A percentile compares a stretch with the other conserved stretches of the same genome.
Conservation (phyloP, 2,797 vertebrate genomes). For the Acropternis orthonyx region DNA sequence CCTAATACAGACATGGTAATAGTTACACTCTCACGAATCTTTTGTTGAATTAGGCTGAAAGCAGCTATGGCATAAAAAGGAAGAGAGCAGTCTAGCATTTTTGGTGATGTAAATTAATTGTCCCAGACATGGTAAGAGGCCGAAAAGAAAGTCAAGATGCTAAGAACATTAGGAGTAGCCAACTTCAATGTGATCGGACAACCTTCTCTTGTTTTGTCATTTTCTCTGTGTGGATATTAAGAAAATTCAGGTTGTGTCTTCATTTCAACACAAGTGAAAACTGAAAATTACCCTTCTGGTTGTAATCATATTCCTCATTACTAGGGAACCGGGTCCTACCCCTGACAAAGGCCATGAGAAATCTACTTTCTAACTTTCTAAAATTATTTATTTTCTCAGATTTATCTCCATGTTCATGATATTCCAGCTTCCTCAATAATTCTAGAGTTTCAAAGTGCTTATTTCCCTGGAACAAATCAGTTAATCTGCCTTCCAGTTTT, state of each 20-base stretch:
- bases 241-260: background rate
- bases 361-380: background rate
- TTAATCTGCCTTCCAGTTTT: background rate
- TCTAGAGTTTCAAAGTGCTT: background rate
- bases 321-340: background rate
- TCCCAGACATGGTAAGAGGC: background rate
- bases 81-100: background rate
- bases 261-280: background rate
- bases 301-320: background rate
- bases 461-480: background rate
- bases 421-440: background rate
- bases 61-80: background rate
- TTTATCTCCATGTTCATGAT: background rate
- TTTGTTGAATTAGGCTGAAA: background rate
- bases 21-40: background rate
- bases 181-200: background rate
- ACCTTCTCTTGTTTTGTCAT: background rate
- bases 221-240: background rate
- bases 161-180: background rate
- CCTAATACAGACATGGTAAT: background rate
- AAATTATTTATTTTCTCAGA: background rate
- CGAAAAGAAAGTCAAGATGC: background rate
- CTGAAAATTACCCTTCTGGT: background rate
- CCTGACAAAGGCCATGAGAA: background rate
- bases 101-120: background rate